phyloP scores from a whole-genome alignment of 2,888 invertebrate genomes.

The Nezara viridula region DNA sequence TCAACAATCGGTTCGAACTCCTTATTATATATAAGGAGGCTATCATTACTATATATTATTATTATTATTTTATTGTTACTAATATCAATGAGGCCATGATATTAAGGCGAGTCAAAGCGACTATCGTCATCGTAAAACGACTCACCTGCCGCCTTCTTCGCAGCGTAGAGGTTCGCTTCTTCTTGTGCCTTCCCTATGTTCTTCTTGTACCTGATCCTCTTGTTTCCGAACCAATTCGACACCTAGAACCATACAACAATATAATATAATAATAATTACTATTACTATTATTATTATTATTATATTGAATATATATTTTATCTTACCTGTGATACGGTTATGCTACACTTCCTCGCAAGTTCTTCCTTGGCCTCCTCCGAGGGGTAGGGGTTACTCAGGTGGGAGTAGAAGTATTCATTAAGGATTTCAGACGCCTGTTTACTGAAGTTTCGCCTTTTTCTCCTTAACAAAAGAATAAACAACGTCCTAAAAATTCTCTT shows the following conservation, averaged over 20 bases:
- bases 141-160: slow-evolving; percentile 94
- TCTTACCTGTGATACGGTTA: slow-evolving; percentile 93
- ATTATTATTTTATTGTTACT: slow-evolving; percentile 2
- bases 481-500: slow-evolving; percentile 58
- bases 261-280: not conserved
- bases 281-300: no score
- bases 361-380: slow-evolving; percentile 99
- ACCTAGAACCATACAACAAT: slow-evolving; percentile 76
- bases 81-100: not conserved
- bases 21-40: slow-evolving; percentile 1
- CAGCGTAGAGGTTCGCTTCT: slow-evolving; percentile 98
- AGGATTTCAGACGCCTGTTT: slow-evolving; percentile 99
- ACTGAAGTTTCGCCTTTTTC: slow-evolving; percentile 97
- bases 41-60: not conserved
- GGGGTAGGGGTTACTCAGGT: slow-evolving; percentile 99
- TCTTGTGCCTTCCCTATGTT: slow-evolving; percentile 99
- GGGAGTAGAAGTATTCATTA: slow-evolving; percentile 99
- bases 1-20: not conserved
- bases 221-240: slow-evolving; percentile 99
- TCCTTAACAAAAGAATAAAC: slow-evolving; percentile 65
- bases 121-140: slow-evolving; percentile 65
- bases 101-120: slow-evolving; percentile 33
- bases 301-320: no score
- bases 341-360: slow-evolving; percentile 98
- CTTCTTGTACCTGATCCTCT: slow-evolving; percentile 99